Evolutionary conservation across 2,888 invertebrate genomes (phyloP).

Genomic region (Drosophila monieri): DNA sequence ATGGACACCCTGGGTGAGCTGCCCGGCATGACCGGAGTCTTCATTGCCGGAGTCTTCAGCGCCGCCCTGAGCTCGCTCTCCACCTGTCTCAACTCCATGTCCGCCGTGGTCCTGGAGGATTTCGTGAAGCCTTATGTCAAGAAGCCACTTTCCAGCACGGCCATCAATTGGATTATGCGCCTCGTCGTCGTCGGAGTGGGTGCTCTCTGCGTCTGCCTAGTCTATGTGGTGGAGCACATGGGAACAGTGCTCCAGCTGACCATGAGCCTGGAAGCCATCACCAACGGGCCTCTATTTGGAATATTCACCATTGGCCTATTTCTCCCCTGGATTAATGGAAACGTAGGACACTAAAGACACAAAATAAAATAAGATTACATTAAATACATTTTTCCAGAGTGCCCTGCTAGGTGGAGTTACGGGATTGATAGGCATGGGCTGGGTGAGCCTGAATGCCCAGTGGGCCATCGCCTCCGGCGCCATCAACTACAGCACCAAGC

Average conservation of each 20-base stretch:
- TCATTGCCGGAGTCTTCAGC: slow-evolving; percentile 95
- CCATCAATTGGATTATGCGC: slow-evolving; percentile 88
- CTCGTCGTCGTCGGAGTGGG: slow-evolving; percentile 89
- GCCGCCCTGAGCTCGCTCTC: slow-evolving; percentile 93
- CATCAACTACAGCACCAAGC: slow-evolving; percentile 88
- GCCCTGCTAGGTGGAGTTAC: slow-evolving; percentile 86
- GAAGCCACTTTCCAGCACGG: slow-evolving; percentile 85
- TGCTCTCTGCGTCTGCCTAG: slow-evolving; percentile 87
- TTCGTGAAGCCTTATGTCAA: slow-evolving; percentile 88
- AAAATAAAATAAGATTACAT: neutral
- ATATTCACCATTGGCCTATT: slow-evolving; percentile 88
- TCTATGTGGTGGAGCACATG: slow-evolving; percentile 90
- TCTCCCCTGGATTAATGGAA: slow-evolving; percentile 88
- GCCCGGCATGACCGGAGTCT: slow-evolving; percentile 93
- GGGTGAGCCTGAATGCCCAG: slow-evolving; percentile 87
- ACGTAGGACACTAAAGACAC: slow-evolving; percentile 83
- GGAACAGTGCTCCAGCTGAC: slow-evolving; percentile 89
- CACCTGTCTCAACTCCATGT: slow-evolving; percentile 91
- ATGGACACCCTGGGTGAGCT: slow-evolving; percentile 91
- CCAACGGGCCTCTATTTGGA: slow-evolving; percentile 89
- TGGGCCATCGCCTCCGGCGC: slow-evolving; percentile 87
- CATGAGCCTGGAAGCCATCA: slow-evolving; percentile 88
- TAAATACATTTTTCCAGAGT: slow-evolving; percentile 83
- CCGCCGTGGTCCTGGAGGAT: slow-evolving; percentile 90
- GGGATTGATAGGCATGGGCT: slow-evolving; percentile 86